Percentiles rank a stretch among this genome's conserved stretches.
Conservation (phyloP, 2,113 vertebrate genomes). For the Indicator indicator region DNA sequence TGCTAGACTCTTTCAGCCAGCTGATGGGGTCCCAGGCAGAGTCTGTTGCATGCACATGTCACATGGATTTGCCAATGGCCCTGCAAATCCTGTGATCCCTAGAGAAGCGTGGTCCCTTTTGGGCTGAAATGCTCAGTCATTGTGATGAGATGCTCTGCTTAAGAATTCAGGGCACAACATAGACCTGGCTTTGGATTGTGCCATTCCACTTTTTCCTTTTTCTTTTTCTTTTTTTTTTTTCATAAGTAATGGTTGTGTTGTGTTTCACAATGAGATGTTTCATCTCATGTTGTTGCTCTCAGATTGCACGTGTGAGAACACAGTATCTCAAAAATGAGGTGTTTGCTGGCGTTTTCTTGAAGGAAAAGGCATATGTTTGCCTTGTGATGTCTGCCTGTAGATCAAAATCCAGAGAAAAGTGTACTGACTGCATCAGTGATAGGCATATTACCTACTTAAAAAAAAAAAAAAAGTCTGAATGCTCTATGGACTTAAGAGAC, state of each 20-base stretch:
- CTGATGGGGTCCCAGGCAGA: not conserved
- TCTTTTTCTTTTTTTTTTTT: not conserved
- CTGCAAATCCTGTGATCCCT: not conserved
- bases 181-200: not conserved
- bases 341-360: slow-evolving; percentile 41
- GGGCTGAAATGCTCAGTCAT: not conserved
- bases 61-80: not conserved
- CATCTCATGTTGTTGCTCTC: slow-evolving; percentile 27
- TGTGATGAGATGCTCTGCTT: not conserved
- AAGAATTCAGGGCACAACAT: not conserved
- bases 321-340: not conserved
- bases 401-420: not conserved
- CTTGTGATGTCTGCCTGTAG: slow-evolving; percentile 3
- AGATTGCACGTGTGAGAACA: slow-evolving; percentile 47
- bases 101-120: not conserved
- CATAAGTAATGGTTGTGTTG: slow-evolving; percentile 12
- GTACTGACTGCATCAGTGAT: not conserved
- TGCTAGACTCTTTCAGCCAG: not conserved
- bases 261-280: slow-evolving; percentile 37
- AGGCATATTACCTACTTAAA: not conserved
- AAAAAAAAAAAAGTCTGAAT: not conserved
- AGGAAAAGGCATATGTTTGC: slow-evolving; percentile 53
- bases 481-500: not conserved
- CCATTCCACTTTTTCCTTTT: not conserved
- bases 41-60: rapidly evolving